phyloP scores from a whole-genome alignment of 2,113 vertebrate species.

The Sceloporus undulatus region DNA sequence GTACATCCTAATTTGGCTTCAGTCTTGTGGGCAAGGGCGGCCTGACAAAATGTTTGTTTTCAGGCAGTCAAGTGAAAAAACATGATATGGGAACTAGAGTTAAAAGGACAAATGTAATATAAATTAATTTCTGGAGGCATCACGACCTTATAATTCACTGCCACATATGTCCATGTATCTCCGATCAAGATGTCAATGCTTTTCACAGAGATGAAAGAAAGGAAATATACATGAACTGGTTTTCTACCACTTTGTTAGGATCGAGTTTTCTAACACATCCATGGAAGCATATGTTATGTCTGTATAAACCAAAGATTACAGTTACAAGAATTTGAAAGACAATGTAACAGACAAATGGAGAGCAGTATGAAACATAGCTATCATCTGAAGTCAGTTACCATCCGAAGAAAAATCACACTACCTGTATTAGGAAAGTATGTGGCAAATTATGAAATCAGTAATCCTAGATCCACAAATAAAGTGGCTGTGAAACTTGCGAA shows the following conservation, averaged over 20 bases:
- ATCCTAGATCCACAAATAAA: neutral
- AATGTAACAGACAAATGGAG: neutral
- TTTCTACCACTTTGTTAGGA: neutral
- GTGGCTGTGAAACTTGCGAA: neutral
- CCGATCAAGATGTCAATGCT: neutral
- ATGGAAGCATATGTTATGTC: neutral
- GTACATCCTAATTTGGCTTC: neutral
- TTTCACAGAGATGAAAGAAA: neutral
- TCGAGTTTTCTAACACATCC: neutral
- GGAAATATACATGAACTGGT: neutral
- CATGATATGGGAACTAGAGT: neutral
- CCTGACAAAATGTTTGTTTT: neutral
- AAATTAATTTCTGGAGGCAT: neutral
- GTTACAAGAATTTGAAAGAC: neutral
- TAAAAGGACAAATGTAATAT: neutral
- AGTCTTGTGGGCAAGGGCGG: neutral
- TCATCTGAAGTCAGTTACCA: neutral
- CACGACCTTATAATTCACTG: neutral
- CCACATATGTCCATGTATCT: neutral
- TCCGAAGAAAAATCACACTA: neutral
- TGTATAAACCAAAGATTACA: neutral
- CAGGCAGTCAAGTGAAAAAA: neutral
- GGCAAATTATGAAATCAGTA: neutral
- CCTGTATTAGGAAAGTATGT: neutral
- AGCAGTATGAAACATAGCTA: neutral